Evolutionary conservation across 2,797 vertebrate genomes (phyloP).

Genomic region (Silurus lanzhouensis): DNA sequence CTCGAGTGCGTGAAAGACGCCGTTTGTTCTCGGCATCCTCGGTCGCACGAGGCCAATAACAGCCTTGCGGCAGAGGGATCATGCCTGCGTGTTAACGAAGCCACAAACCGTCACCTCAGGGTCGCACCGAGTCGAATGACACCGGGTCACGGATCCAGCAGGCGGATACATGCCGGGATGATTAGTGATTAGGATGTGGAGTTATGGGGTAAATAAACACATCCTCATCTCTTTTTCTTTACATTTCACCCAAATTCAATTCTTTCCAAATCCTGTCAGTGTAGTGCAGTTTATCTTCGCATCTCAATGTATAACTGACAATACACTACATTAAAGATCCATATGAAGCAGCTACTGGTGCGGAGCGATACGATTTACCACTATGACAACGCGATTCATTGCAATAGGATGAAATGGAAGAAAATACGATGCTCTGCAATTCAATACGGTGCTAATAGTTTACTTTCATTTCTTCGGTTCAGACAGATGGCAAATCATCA

Average conservation of each 20-base stretch:
- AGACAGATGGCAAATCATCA: too few species aligned
- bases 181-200: not conserved
- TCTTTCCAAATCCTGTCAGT: not conserved
- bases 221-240: not conserved
- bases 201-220: not conserved
- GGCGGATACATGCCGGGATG: not conserved
- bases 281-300: too few species aligned
- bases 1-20: constrained; percentile 33
- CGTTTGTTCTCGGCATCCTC: constrained; percentile 40
- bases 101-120: too few species aligned
- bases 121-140: constrained; percentile 24
- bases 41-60: constrained; percentile 32
- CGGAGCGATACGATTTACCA: too few species aligned
- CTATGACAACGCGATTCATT: too few species aligned
- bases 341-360: too few species aligned
- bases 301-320: too few species aligned
- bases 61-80: constrained; percentile 34
- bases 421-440: too few species aligned
- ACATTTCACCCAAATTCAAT: not conserved
- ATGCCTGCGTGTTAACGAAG: constrained; percentile 30
- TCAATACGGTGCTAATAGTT: too few species aligned
- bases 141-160: not conserved
- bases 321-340: too few species aligned
- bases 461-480: too few species aligned
- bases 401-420: too few species aligned